Evolutionary conservation across 2,888 invertebrate species (phyloP).

Genomic region (Tuberolachnus salignus): DNA sequence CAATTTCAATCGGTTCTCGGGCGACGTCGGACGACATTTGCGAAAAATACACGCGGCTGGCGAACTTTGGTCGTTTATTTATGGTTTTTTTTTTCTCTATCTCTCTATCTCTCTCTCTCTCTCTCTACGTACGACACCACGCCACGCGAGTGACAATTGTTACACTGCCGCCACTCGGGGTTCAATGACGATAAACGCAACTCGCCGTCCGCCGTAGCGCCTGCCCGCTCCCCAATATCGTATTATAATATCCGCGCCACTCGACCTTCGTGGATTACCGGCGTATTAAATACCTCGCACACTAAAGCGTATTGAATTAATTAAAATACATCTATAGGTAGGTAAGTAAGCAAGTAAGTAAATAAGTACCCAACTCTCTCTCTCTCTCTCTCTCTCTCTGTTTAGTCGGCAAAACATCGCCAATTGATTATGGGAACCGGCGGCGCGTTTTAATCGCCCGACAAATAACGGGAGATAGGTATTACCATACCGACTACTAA

Average conservation of each 20-base stretch:
- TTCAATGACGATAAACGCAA: slow-evolving; percentile 34
- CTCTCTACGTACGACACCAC: not conserved
- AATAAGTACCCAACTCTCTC: too few relatives aligned
- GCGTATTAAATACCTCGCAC: slow-evolving; percentile 2
- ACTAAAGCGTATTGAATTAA: slow-evolving; percentile 12
- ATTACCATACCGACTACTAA: too few relatives aligned
- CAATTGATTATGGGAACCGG: slow-evolving; percentile 15
- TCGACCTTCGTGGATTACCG: slow-evolving; percentile 32
- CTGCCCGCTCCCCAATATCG: slow-evolving; percentile 31
- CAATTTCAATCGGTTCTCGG: too few relatives aligned
- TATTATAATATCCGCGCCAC: not conserved
- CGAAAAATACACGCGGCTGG: too few relatives aligned
- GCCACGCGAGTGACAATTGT: not conserved
- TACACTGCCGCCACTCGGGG: slow-evolving; percentile 23
- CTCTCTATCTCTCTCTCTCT: too few relatives aligned
- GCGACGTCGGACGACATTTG: too few relatives aligned
- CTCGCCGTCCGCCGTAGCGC: not conserved
- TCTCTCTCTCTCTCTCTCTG: too few relatives aligned
- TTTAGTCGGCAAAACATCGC: slow-evolving; percentile 10
- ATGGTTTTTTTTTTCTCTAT: too few relatives aligned
- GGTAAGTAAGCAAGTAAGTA: too few relatives aligned
- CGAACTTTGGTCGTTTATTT: too few relatives aligned
- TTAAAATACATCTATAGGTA: slow-evolving; percentile 6
- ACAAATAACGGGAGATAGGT: too few relatives aligned
- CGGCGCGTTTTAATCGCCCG: not conserved